phyloP scores from a whole-genome alignment of 2,888 invertebrate genomes.

The Cinara cedri region DNA sequence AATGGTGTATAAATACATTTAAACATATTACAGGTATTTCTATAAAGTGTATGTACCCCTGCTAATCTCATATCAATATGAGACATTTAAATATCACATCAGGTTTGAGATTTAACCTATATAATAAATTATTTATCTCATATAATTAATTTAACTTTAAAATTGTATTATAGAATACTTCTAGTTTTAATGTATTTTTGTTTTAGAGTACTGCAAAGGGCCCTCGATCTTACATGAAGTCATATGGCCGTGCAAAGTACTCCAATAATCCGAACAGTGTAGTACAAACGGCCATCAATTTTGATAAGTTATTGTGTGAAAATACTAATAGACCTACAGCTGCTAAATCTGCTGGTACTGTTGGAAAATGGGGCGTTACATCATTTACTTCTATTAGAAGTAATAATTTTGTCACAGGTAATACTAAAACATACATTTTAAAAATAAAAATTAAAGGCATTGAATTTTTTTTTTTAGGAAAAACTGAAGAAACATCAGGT shows the following conservation, averaged over 20 bases:
- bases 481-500: constrained; percentile 53
- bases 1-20: neutral
- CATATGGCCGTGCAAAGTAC: constrained; percentile 59
- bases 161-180: neutral
- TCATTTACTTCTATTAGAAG: constrained; percentile 89
- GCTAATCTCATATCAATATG: neutral
- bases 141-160: neutral
- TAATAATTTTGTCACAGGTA: constrained; percentile 64
- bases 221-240: constrained; percentile 56
- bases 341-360: constrained; percentile 86
- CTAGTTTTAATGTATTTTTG: constrained; percentile 23
- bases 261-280: constrained; percentile 59
- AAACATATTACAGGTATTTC: constrained; percentile 2
- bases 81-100: constrained; percentile 7
- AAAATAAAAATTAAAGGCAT: neutral
- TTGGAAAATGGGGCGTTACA: constrained; percentile 93
- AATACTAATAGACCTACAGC: constrained; percentile 87
- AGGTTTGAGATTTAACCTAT: neutral
- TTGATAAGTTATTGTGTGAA: constrained; percentile 73
- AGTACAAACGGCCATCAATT: constrained; percentile 68
- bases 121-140: neutral
- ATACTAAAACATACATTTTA: constrained; percentile 52
- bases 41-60: neutral
- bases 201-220: constrained; percentile 54
- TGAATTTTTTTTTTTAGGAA: constrained; percentile 46